phyloP scores from a whole-genome alignment of 1,140 invertebrate species.

The Cydia amplana region DNA sequence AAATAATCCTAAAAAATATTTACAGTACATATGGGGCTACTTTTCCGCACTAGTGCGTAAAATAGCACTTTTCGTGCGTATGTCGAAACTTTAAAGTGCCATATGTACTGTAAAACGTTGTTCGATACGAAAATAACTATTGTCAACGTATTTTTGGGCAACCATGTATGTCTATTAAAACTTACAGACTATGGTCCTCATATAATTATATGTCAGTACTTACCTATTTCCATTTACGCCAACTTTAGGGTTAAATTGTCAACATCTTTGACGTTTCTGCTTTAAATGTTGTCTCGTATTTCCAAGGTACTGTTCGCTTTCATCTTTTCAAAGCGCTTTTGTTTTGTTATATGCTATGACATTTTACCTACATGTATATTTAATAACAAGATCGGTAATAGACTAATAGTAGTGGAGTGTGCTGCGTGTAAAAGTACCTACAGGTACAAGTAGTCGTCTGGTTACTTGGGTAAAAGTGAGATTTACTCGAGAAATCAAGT shows the following conservation, averaged over 20 bases:
- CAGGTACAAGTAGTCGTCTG: no score
- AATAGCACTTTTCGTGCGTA: no score
- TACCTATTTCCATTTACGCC: neutral
- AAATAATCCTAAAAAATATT: no score
- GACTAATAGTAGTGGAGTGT: neutral
- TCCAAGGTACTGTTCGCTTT: neutral
- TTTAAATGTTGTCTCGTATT: conserved; percentile 23
- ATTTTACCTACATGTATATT: neutral
- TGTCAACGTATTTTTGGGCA: no score
- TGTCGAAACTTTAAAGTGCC: no score
- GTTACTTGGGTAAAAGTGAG: no score
- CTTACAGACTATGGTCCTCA: neutral
- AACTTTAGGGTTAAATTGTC: neutral
- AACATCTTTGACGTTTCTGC: neutral
- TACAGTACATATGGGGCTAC: no score
- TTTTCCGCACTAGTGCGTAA: no score
- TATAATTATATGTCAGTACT: neutral
- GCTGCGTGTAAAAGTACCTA: neutral
- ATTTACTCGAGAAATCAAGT: no score
- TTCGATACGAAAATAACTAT: no score
- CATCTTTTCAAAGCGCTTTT: neutral
- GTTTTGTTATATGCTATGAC: conserved; percentile 6
- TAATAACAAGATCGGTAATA: neutral
- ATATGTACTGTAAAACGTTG: no score
- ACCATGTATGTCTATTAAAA: no score